phyloP scores from a whole-genome alignment of 2,888 invertebrate genomes.

The Rhagonycha fulva region DNA sequence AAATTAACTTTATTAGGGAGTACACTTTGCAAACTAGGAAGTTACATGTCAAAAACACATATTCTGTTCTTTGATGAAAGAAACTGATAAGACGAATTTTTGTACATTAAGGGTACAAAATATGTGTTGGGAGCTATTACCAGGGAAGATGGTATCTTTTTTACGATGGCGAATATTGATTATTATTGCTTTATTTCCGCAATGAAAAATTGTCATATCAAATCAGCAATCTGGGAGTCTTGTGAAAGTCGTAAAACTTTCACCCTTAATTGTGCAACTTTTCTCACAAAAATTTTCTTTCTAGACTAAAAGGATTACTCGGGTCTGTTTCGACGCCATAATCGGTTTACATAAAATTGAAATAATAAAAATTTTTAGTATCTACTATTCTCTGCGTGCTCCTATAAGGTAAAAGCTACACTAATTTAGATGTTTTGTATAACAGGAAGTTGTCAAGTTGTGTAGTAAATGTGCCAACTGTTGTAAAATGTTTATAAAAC shows the following conservation, averaged over 20 bases:
- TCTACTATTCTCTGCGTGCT: neutral
- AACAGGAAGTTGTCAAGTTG: conserved; percentile 2
- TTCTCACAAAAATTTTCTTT: neutral
- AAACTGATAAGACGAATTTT: neutral
- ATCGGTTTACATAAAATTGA: neutral
- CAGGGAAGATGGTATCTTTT: neutral
- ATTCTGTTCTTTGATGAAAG: neutral
- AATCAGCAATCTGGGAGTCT: neutral
- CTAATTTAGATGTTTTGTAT: neutral
- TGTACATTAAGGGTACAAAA: neutral
- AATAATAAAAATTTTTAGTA: neutral
- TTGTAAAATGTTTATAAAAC: conserved; percentile 3
- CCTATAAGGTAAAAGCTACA: neutral
- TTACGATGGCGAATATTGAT: neutral
- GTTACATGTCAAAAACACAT: neutral
- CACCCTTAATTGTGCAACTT: neutral
- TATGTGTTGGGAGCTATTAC: neutral
- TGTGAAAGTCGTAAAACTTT: neutral
- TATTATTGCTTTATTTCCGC: neutral
- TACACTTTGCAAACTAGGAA: neutral
- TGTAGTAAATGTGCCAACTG: conserved; percentile 3
- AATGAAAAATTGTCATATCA: neutral
- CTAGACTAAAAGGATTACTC: neutral
- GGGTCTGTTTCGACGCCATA: neutral
- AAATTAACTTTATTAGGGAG: neutral